phyloP scores from a whole-genome alignment of 1,140 invertebrate species.

The Zaprionus capensis region DNA sequence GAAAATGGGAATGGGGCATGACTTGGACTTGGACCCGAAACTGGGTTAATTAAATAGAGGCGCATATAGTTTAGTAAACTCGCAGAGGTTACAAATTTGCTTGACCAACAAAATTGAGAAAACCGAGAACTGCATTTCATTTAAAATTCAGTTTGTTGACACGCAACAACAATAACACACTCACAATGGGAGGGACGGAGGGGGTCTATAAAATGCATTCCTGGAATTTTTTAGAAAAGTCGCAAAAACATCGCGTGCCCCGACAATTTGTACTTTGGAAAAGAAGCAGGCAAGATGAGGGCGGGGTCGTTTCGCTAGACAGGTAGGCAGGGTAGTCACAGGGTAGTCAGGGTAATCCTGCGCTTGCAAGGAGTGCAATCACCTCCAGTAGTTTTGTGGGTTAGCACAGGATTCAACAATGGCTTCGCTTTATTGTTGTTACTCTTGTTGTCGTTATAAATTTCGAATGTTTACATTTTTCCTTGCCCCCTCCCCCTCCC shows the following conservation, averaged over 20 bases:
- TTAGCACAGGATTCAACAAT: conserved; percentile 56
- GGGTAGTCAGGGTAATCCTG: conserved; percentile 2
- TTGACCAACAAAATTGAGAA: conserved; percentile 16
- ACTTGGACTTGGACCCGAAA: conserved; percentile 13
- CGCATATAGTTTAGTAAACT: background rate
- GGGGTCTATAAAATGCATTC: conserved; percentile 21
- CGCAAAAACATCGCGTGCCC: conserved; percentile 38
- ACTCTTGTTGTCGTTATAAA: conserved; percentile 52
- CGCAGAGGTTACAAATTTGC: background rate
- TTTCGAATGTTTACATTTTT: conserved; percentile 75
- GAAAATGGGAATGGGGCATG: background rate
- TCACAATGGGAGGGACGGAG: background rate
- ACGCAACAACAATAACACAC: conserved; percentile 29
- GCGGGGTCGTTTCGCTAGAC: background rate
- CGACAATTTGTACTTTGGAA: background rate
- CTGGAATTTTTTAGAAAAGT: conserved; percentile 23
- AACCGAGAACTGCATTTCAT: conserved; percentile 38
- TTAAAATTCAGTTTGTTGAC: conserved; percentile 35
- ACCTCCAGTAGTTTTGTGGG: conserved; percentile 59
- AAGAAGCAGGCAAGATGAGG: background rate
- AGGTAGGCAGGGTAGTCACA: background rate
- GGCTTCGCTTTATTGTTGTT: conserved; percentile 21
- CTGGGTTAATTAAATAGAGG: conserved; percentile 38
- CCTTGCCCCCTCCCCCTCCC: conserved; percentile 11
- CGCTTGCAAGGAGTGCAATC: conserved; percentile 53